Base-by-base conservation (phyloP, 2,797 vertebrate genomes). In the Pterois miles region DNA sequence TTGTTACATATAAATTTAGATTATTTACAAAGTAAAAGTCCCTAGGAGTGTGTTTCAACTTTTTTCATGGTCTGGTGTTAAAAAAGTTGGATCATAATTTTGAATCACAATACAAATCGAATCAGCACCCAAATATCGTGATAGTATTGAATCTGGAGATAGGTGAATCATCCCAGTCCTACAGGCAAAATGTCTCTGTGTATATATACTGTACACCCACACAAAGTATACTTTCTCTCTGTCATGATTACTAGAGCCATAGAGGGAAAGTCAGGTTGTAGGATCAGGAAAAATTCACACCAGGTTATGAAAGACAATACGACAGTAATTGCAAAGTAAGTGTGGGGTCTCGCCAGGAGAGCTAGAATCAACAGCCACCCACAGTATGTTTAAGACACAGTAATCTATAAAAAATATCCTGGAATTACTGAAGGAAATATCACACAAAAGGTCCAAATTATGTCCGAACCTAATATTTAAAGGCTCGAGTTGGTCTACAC, bases 311-410 rank as follows among this genome's bases (percentile, higher is more conserved):
- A 90, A 91, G 77, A 93, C 82, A 91, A 94, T 89, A 89, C 50
- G 71, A 56, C 80, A 69, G 77, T 92, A 92, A 92, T 89, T 87
- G 84, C 74, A 82, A 87, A 86, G 88, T 81, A 89, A 89, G 91
- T 91, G 87, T 91, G 87, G 91, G 90, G 91, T 93, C 92, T 87
- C 71, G 62, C 71, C 52, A 27, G 68, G 22, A 79, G 83, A 88
- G 88, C 88, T 84, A 89, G 80, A 90, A 84, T 87, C 88, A 93
- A 90, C 91, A 93, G 83, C 93, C 93, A 94, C 94, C 94, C 91
- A 87, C 86, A 81, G 82, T 89, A 88, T 86, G 90, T 90, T 92
- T 91, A 79, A 90, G 87, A 88, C 80, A 90, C 27, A 29, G 77
- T 84, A 72, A 92, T 91, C 90, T 86, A 82, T 57, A 89, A 93